phyloP scores from a whole-genome alignment of 2,888 invertebrate genomes.

The Heliconius ethilla region DNA sequence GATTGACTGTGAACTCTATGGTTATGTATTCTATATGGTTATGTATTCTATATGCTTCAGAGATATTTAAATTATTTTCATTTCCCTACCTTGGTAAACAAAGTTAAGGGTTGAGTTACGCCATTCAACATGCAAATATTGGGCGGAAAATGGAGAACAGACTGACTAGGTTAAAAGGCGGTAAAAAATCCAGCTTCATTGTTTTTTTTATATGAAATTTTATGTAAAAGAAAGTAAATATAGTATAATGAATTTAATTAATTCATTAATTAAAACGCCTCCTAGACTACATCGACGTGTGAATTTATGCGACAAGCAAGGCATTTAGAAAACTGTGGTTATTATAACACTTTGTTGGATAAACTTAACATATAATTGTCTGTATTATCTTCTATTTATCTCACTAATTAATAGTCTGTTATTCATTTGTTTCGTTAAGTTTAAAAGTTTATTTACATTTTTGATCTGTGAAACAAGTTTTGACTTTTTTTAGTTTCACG shows the following conservation, averaged over 20 bases:
- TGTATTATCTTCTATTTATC: background rate
- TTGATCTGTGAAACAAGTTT: background rate
- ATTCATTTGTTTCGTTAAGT: slow-evolving; percentile 8
- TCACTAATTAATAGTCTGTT: slow-evolving; percentile 3
- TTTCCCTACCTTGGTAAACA: background rate
- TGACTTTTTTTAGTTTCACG: too few species aligned
- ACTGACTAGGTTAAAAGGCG: too few species aligned
- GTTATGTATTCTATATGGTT: too few species aligned
- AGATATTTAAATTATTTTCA: too few species aligned
- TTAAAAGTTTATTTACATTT: background rate
- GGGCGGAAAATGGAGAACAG: too few species aligned
- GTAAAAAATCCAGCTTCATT: too few species aligned
- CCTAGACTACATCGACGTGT: slow-evolving; percentile 31
- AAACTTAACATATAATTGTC: slow-evolving; percentile 18
- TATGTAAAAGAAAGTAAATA: background rate
- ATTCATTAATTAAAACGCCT: background rate
- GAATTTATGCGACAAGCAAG: slow-evolving; percentile 30
- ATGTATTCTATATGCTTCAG: too few species aligned
- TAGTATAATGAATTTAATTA: background rate
- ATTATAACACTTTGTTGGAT: slow-evolving; percentile 29
- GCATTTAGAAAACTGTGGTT: slow-evolving; percentile 33
- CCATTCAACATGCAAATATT: too few species aligned
- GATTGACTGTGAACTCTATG: too few species aligned
- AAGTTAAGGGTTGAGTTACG: background rate
- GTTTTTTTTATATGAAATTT: background rate